Evolutionary conservation across 2,888 invertebrate species (phyloP).

Genomic region (Cyaniris semiargus): DNA sequence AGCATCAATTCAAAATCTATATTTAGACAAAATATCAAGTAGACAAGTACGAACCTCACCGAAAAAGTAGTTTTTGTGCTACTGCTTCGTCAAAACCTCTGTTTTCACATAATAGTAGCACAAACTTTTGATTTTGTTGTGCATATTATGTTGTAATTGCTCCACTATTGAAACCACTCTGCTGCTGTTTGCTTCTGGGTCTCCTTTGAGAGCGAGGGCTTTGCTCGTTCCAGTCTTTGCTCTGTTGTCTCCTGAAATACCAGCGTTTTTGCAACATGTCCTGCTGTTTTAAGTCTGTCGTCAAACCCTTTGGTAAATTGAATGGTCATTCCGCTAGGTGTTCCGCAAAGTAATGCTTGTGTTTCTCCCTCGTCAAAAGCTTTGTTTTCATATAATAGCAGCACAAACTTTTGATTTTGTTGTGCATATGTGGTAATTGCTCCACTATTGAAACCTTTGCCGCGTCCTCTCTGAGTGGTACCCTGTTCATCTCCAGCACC

Average conservation of each 20-base stretch:
- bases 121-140: slow-evolving; percentile 2
- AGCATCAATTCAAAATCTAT: too few species aligned
- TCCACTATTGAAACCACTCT: neutral
- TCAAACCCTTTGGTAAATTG: neutral
- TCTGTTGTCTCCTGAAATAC: neutral
- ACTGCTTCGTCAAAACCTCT: neutral
- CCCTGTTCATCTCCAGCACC: slow-evolving; percentile 29
- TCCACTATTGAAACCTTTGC: neutral
- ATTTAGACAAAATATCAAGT: too few species aligned
- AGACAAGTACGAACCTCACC: too few species aligned
- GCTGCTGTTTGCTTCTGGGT: too few species aligned
- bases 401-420: slow-evolving; percentile 3
- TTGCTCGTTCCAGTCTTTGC: too few species aligned
- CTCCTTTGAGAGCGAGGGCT: too few species aligned
- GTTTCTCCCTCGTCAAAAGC: slow-evolving; percentile 2
- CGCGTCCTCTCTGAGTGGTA: neutral
- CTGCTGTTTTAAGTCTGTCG: neutral
- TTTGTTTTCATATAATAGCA: slow-evolving; percentile 12
- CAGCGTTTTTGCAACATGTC: neutral
- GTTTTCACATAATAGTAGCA: neutral
- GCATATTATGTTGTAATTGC: neutral
- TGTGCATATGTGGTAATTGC: neutral
- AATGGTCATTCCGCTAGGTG: neutral
- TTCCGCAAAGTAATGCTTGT: neutral
- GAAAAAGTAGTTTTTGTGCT: slow-evolving; percentile 8